Conservation (phyloP, 2,888 invertebrate species). For the Rhogogaster chlorosoma region DNA sequence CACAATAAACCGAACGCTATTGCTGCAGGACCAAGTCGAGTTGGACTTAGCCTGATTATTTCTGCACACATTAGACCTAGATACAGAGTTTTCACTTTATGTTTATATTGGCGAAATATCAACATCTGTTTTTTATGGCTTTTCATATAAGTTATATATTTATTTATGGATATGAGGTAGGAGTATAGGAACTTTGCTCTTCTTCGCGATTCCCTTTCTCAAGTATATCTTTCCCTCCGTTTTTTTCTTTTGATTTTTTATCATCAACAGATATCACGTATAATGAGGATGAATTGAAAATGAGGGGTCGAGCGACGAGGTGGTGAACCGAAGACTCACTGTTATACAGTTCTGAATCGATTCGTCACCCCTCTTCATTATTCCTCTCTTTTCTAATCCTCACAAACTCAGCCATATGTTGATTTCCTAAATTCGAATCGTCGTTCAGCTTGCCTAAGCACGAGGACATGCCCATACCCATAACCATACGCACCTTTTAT, state of each 20-base stretch:
- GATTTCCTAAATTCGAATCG: not conserved
- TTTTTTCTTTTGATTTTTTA: not conserved
- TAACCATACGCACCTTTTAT: not conserved
- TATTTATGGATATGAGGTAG: not conserved
- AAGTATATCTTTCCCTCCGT: not conserved
- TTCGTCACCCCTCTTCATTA: not conserved
- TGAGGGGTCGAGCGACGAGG: not conserved
- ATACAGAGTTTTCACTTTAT: not conserved
- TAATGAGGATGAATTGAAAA: not conserved
- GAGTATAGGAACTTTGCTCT: not conserved
- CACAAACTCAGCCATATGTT: not conserved
- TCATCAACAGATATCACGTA: not conserved
- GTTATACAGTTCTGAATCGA: not conserved
- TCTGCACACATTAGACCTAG: not conserved
- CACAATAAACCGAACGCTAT: slow-evolving; percentile 2
- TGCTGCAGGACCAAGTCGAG: not conserved
- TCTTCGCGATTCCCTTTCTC: not conserved
- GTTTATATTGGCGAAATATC: not conserved
- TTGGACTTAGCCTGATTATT: not conserved
- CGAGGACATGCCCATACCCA: not conserved
- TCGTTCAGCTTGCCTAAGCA: not conserved
- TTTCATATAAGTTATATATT: not conserved
- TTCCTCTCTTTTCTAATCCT: not conserved
- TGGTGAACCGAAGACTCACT: not conserved
- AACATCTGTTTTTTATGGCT: not conserved